Evolutionary conservation across 53 echinoderm and acorn worm species (phyloP), one percentile per base, ranked within the genome.

Genomic region (Actinopyga echinites): DNA sequence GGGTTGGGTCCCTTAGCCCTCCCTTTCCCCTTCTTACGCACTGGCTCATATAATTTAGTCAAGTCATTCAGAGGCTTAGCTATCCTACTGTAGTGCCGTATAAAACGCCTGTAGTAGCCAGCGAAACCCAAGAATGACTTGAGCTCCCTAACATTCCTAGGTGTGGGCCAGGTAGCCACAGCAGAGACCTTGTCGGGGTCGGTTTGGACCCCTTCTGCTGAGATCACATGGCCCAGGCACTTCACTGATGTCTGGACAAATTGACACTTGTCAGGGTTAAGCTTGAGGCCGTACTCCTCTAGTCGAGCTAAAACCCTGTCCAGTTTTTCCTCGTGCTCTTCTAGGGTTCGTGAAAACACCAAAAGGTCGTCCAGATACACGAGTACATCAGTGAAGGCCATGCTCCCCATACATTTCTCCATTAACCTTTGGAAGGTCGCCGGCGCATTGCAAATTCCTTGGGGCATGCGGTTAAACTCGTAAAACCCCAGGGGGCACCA

Each of bases 151-250:
- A 89, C 73, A n/a, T 64, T 79, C 24, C 36, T 35, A 6, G 86
- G 93, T 9, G 37, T 36, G 6, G 82, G 80, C 89, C 89, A 93
- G 21, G 74, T 71, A 38, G 58, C 42, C 15, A 93, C 44, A 6
- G 74, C 80, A 8, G 38, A 21, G 5, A 87, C 20, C 61, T 90
- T 93, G 20, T 71, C 59, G 1, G 92, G 89, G 43, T 92, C 92
- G 5, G 89, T 93, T 61, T 87, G 65, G 0, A 93, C 85, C 0
- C 90, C 93, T 0, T 87, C 57, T 24, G 65, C 73, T 0, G 85
- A 87, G n/a, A 93, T 88, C 8, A 90, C 59, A 42, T 93, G 88
- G 15, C 90, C 93, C 5, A 93, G 88, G 55, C 88, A 91, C 33
- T 87, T 89, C 10, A 91, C 89, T 34, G 86, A 85, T 8, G 38